These are phyloP conservation scores for Bostrychus sinensis DNA, from an alignment of 2,113 vertebrate species.

Conservation along the genomic window DNA sequence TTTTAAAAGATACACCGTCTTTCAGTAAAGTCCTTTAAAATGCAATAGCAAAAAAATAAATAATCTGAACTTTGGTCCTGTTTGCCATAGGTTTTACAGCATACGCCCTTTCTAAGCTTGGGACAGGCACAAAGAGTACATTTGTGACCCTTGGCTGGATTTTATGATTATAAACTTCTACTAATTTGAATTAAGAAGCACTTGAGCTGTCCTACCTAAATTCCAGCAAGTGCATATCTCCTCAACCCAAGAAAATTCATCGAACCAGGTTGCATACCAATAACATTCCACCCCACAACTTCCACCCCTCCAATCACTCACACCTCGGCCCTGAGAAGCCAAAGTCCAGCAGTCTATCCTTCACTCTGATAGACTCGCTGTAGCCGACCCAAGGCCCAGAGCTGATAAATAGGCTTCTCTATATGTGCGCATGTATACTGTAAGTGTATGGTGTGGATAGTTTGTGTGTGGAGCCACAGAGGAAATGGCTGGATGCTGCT, in stretches of 20 bases:
- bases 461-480: constrained; percentile 14
- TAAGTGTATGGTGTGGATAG: constrained; percentile 25
- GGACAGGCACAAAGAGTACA: too few relatives aligned
- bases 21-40: too few relatives aligned
- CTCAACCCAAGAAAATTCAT: neutral
- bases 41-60: too few relatives aligned
- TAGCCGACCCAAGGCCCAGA: neutral
- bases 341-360: constrained; percentile 13
- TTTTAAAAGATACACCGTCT: too few relatives aligned
- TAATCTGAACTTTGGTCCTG: too few relatives aligned
- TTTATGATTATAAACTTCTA: too few relatives aligned
- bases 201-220: neutral
- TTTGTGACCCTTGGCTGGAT: too few relatives aligned
- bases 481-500: constrained; percentile 26
- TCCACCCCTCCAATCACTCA: constrained; percentile 7
- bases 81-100: too few relatives aligned
- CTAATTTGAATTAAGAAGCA: neutral
- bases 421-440: neutral
- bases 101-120: too few relatives aligned
- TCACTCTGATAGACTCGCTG: constrained; percentile 26
- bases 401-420: constrained; percentile 24
- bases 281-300: neutral
- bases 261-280: neutral
- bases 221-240: neutral
- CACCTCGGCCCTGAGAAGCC: constrained; percentile 35